A percentile compares a stretch with the other conserved stretches of the same genome.
phyloP scores from a whole-genome alignment of 2,797 vertebrate species.

The Uromys caudimaculatus region DNA sequence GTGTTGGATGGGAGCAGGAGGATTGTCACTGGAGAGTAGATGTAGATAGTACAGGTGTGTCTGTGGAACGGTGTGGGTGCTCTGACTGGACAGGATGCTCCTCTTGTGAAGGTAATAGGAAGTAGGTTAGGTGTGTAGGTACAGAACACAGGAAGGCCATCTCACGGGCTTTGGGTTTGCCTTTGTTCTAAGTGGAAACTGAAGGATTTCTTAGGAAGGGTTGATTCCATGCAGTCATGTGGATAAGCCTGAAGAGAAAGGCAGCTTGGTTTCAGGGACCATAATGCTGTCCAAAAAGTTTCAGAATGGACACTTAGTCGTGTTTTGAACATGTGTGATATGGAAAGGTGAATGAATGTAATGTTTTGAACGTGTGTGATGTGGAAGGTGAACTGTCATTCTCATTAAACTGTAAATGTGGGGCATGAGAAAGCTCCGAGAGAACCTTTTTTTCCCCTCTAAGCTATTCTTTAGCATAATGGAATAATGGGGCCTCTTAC shows the following conservation, averaged over 20 bases:
- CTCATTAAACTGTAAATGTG: neutral
- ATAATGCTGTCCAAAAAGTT: neutral
- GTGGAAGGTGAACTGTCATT: neutral
- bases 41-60: neutral
- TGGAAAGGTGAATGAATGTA: neutral
- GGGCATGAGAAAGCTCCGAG: neutral
- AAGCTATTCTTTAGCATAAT: neutral
- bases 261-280: neutral
- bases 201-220: neutral
- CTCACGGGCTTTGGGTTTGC: neutral
- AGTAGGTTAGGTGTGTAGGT: neutral
- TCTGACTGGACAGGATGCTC: neutral
- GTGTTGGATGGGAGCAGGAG: neutral
- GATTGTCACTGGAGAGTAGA: neutral
- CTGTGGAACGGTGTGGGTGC: neutral
- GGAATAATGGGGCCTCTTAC: neutral
- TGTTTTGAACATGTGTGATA: neutral
- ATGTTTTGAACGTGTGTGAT: too few relatives aligned
- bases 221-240: neutral
- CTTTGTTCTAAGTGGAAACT: neutral
- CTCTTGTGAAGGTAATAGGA: neutral
- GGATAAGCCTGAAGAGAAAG: neutral
- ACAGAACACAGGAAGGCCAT: neutral
- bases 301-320: neutral
- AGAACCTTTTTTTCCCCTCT: neutral